Evolutionary conservation across 2,888 invertebrate species (phyloP), one percentile per base, ranked within the genome.

Genomic region (Macrophya annulata): DNA sequence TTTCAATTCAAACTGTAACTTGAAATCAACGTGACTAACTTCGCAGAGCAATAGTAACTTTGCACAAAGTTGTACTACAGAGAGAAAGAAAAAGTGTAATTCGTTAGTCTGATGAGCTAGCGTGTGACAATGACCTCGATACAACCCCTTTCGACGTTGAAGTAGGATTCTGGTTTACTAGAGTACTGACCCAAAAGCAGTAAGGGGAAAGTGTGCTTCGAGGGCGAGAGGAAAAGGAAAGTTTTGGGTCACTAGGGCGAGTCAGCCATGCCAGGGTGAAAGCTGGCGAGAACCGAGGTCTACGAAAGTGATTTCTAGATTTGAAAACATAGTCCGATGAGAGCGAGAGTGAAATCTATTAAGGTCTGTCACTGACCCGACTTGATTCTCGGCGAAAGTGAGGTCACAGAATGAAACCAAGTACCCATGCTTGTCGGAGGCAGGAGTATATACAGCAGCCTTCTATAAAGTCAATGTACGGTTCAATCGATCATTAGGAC

Each of bases 221-320:
- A 86, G 89, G 86, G 86, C 87, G 84, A 85, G 79, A 77, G 31
- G 77, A 81, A 81, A 62, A 65, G 40, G 55, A 85, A 87, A 87
- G 88, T 88, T 86, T 65, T 85, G 84, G 90, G 89, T 89, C 88
- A 90, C 76, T 86, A 85, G 90, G 88, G 87, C 87, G 86, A 85
- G 40, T 62, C n/a, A 79, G 84, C 79, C 72, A 74, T 79, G 84
- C 79, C 72, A 74, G 55, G 55, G 51, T 71, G 79, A 86, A 77
- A 84, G 84, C 55, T 37, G 55, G 81, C 86, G 43, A 84, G 77
- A 72, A 51, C 79, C 86, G 85, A 86, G 86, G 74, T 83, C 84
- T 84, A 86, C 82, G 88, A 89, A 88, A 89, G 88, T 82, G 88
- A 89, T 88, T 87, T 83, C 72, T 76, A 85, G 83, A 74, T 77